Evolutionary conservation across 2,888 invertebrate species (phyloP).

Genomic region (Baccha elongata): DNA sequence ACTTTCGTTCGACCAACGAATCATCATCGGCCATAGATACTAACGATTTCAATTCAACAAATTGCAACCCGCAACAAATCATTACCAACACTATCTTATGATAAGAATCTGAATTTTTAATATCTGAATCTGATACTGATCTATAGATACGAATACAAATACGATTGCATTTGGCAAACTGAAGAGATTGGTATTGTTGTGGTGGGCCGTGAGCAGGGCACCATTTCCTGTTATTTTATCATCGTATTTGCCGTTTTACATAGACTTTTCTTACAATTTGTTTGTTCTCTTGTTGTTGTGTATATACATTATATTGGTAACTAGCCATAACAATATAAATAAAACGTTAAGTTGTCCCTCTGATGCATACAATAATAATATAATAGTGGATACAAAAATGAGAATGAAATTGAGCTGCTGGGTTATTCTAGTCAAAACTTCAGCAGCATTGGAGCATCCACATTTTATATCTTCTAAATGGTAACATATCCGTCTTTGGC

Average conservation of each 20-base stretch:
- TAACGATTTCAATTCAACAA: slow-evolving; percentile 40
- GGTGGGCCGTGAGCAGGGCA: slow-evolving; percentile 50
- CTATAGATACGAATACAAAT: slow-evolving; percentile 48
- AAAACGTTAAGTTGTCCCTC: slow-evolving; percentile 58
- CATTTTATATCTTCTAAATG: slow-evolving; percentile 53
- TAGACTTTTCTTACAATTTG: slow-evolving; percentile 29
- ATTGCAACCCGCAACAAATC: slow-evolving; percentile 51
- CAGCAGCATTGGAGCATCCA: slow-evolving; percentile 56
- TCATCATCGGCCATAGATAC: not conserved
- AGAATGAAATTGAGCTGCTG: slow-evolving; percentile 71
- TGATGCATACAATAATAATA: slow-evolving; percentile 52
- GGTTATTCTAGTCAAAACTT: slow-evolving; percentile 33
- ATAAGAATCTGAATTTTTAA: slow-evolving; percentile 56
- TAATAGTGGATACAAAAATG: slow-evolving; percentile 59
- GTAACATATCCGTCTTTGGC: slow-evolving; percentile 72
- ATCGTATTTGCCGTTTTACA: slow-evolving; percentile 45
- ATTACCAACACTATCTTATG: too few relatives aligned
- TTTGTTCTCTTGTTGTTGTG: not conserved
- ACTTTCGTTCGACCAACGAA: not conserved
- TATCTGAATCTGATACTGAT: slow-evolving; percentile 62
- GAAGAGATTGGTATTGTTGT: slow-evolving; percentile 11
- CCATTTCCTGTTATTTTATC: slow-evolving; percentile 70
- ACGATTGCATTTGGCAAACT: slow-evolving; percentile 3
- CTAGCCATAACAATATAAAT: slow-evolving; percentile 65
- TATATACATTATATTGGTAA: slow-evolving; percentile 23